Percentiles rank a stretch among this genome's conserved stretches.
Conservation (phyloP, 2,888 invertebrate species). For the Cheilosia vulpina region DNA sequence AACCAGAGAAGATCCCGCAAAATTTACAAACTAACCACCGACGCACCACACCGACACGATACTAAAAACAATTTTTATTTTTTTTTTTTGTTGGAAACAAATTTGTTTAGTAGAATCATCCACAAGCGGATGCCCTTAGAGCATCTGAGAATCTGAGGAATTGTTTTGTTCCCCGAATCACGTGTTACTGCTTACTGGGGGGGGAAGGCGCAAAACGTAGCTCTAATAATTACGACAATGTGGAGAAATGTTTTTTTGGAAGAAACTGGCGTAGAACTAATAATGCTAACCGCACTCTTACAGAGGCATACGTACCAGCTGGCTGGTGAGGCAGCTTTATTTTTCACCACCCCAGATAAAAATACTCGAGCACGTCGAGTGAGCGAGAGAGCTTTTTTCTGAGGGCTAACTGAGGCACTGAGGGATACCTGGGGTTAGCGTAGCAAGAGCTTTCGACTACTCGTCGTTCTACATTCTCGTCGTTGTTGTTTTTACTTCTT, state of each 20-base stretch:
- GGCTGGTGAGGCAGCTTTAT: slow-evolving; percentile 42
- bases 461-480: slow-evolving; percentile 2
- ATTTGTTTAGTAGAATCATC: slow-evolving; percentile 12
- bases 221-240: slow-evolving; percentile 28
- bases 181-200: slow-evolving; percentile 43
- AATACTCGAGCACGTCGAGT: slow-evolving; percentile 16
- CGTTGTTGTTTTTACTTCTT: slow-evolving; percentile 41
- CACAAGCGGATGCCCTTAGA: background rate
- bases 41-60: slow-evolving; percentile 18
- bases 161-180: slow-evolving; percentile 25
- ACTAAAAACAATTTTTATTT: slow-evolving; percentile 17
- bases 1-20: slow-evolving; percentile 4
- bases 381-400: slow-evolving; percentile 53
- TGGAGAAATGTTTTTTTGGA: slow-evolving; percentile 65
- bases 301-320: slow-evolving; percentile 63
- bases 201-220: slow-evolving; percentile 17
- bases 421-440: slow-evolving; percentile 49
- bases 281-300: slow-evolving; percentile 68
- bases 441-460: slow-evolving; percentile 35
- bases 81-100: slow-evolving; percentile 1
- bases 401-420: slow-evolving; percentile 23
- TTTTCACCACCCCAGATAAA: slow-evolving; percentile 69
- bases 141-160: slow-evolving; percentile 1
- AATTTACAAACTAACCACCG: slow-evolving; percentile 14
- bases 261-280: slow-evolving; percentile 72